Evolutionary conservation across 1,140 invertebrate species (phyloP).

Genomic region (Drosophila nikananu): DNA sequence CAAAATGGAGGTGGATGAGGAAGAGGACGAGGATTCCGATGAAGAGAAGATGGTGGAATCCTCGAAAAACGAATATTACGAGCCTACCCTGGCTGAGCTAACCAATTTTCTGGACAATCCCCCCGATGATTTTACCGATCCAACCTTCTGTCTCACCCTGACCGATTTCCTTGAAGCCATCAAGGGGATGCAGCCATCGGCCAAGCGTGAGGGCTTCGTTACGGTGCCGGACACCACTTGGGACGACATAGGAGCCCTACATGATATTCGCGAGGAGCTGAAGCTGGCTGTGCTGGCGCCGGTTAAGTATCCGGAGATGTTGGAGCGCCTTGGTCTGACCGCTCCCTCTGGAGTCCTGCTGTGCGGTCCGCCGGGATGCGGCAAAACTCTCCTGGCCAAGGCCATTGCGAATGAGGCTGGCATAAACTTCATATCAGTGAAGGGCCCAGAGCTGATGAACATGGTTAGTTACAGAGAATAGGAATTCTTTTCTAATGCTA

Average conservation of each 20-base stretch:
- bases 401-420: slow-evolving; percentile 98
- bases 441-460: slow-evolving; percentile 97
- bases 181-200: slow-evolving; percentile 94
- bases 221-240: slow-evolving; percentile 99
- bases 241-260: slow-evolving; percentile 97
- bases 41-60: background rate
- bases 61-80: slow-evolving; percentile 56
- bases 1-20: slow-evolving; percentile 58
- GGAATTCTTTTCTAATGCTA: too few relatives aligned
- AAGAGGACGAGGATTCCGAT: background rate
- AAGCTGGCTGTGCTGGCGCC: slow-evolving; percentile 96
- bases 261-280: slow-evolving; percentile 94
- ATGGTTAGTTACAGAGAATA: slow-evolving; percentile 88
- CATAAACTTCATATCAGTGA: slow-evolving; percentile 98
- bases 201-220: slow-evolving; percentile 98
- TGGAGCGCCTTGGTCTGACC: slow-evolving; percentile 91
- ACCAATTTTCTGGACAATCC: slow-evolving; percentile 87
- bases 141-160: slow-evolving; percentile 89
- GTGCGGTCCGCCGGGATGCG: slow-evolving; percentile 96
- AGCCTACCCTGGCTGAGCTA: slow-evolving; percentile 80
- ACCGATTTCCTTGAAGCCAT: slow-evolving; percentile 93
- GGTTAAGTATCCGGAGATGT: slow-evolving; percentile 93
- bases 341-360: slow-evolving; percentile 95
- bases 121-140: slow-evolving; percentile 72
- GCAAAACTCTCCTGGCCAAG: slow-evolving; percentile 96